A percentile compares a stretch with the other conserved stretches of the same genome.
These are phyloP conservation scores for Stercorarius parasiticus DNA, from an alignment of 2,113 vertebrate genomes.

Conservation along the genomic window DNA sequence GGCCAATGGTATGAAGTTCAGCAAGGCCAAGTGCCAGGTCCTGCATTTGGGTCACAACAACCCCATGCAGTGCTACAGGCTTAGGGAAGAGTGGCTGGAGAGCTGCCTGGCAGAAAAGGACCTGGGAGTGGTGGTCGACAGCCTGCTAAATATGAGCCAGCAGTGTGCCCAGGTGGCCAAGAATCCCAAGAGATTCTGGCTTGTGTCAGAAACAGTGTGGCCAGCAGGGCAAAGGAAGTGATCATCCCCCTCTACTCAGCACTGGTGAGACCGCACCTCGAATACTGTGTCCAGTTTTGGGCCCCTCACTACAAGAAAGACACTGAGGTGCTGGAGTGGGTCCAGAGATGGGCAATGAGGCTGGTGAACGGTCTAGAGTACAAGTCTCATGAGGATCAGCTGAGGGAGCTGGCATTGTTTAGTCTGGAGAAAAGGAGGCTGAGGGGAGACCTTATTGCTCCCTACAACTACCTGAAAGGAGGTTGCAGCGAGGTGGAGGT, in stretches of 20 bases:
- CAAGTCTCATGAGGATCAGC: accelerated
- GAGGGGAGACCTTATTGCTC: neutral
- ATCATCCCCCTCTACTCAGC: accelerated
- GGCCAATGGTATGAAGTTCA: accelerated
- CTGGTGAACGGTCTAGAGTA: neutral
- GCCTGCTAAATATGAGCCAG: neutral
- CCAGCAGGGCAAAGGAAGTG: neutral
- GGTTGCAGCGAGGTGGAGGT: accelerated
- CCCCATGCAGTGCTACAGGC: accelerated
- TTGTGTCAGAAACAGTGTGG: neutral
- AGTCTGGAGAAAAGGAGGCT: neutral
- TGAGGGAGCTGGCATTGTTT: neutral
- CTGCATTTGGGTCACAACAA: neutral
- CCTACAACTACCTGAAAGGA: neutral
- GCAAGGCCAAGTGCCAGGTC: accelerated
- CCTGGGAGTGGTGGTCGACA: neutral
- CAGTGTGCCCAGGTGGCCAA: neutral
- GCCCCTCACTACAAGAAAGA: neutral
- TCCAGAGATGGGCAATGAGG: neutral
- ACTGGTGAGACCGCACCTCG: neutral
- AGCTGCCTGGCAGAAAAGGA: neutral
- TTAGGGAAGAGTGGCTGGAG: neutral
- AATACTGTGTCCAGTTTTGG: neutral
- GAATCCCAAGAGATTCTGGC: neutral
- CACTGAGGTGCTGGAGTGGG: neutral